Conservation (phyloP, 2,888 invertebrate genomes). For the Gibbula magus region DNA sequence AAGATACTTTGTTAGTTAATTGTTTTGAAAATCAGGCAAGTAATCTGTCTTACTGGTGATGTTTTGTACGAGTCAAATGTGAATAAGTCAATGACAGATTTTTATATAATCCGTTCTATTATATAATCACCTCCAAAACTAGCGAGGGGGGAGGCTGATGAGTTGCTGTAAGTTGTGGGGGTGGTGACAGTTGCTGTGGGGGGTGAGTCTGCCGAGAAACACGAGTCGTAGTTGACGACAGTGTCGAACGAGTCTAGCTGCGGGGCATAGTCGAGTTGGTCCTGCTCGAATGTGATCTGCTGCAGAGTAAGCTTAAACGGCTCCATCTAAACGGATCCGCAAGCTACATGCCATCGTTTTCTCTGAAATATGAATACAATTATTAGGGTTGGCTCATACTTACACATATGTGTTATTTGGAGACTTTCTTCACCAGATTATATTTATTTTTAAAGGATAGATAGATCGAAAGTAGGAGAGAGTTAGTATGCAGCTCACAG, state of each 20-base stretch:
- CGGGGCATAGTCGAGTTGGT: constrained; percentile 35
- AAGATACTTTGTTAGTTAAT: too few species aligned
- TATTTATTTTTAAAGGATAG: too few species aligned
- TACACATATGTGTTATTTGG: too few species aligned
- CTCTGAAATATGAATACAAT: background rate
- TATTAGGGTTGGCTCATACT: background rate
- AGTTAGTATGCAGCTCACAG: too few species aligned
- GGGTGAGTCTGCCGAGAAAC: constrained; percentile 27
- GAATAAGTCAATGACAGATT: too few species aligned
- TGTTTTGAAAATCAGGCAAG: too few species aligned
- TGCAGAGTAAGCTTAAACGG: constrained; percentile 70
- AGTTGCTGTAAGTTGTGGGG: background rate
- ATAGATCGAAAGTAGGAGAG: too few species aligned
- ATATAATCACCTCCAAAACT: background rate
- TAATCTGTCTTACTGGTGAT: too few species aligned
- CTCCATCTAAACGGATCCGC: constrained; percentile 61
- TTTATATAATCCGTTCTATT: too few species aligned
- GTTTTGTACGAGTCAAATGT: too few species aligned
- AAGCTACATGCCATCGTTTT: background rate
- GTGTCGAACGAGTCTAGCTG: constrained; percentile 68
- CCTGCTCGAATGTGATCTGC: constrained; percentile 68
- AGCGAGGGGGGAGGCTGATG: background rate
- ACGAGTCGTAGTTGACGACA: constrained; percentile 68
- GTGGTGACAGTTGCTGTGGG: constrained; percentile 23
- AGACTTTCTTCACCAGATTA: too few species aligned